phyloP scores from a whole-genome alignment of 2,888 invertebrate species.

The Altica lythri region DNA sequence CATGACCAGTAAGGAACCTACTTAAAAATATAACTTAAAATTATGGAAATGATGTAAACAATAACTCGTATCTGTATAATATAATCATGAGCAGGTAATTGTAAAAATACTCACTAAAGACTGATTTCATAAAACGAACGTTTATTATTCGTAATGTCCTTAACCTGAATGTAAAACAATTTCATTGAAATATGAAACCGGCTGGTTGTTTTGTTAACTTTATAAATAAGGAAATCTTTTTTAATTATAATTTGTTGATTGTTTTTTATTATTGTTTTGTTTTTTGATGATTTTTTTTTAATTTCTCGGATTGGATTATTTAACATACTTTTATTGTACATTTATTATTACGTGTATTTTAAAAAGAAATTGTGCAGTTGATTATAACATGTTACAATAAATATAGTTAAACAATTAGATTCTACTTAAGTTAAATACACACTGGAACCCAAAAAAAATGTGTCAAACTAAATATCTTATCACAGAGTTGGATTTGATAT shows the following conservation, averaged over 20 bases:
- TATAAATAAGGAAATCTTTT: slow-evolving; percentile 35
- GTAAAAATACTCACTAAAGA: slow-evolving; percentile 8
- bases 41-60: no score
- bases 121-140: slow-evolving; percentile 20
- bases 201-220: slow-evolving; percentile 14
- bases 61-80: no score
- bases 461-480: no score
- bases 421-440: no score
- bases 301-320: slow-evolving; percentile 5
- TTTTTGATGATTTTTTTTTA: slow-evolving; percentile 2
- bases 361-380: no score
- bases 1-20: no score
- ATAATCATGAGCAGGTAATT: slow-evolving; percentile 6
- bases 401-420: no score
- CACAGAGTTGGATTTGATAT: no score
- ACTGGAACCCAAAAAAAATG: no score
- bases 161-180: slow-evolving; percentile 40
- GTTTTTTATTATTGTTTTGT: slow-evolving; percentile 24
- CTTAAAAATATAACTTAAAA: no score
- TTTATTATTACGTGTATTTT: no score
- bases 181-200: slow-evolving; percentile 38
- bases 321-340: not conserved
- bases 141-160: slow-evolving; percentile 38
- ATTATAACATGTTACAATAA: no score
- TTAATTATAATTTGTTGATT: slow-evolving; percentile 17